phyloP scores from a whole-genome alignment of 1,140 invertebrate species.

The Diploscapter pachys region DNA sequence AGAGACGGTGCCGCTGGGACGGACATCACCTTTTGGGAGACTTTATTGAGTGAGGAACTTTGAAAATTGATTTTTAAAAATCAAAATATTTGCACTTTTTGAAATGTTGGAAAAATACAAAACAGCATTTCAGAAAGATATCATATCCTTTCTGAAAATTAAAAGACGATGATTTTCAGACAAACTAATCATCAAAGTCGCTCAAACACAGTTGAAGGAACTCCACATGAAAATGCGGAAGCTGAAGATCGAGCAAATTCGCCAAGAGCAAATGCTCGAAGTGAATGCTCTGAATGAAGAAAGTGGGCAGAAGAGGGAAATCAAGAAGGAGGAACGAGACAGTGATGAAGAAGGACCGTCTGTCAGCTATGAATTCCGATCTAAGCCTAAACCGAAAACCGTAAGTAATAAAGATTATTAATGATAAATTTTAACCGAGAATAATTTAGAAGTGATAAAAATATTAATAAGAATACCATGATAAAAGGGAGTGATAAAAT shows the following conservation, averaged over 20 bases:
- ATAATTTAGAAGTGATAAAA: too few relatives aligned
- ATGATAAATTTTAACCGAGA: too few relatives aligned
- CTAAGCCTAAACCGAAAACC: too few relatives aligned
- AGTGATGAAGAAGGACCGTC: slow-evolving; percentile 24
- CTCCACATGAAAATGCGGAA: slow-evolving; percentile 85
- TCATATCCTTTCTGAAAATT: too few relatives aligned
- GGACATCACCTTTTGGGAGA: slow-evolving; percentile 95
- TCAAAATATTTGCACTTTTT: not conserved
- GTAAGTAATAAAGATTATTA: too few relatives aligned
- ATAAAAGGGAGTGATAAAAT: too few relatives aligned
- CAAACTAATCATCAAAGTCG: slow-evolving; percentile 91
- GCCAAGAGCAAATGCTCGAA: slow-evolving; percentile 68
- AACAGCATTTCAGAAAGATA: too few relatives aligned
- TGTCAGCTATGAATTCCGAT: too few relatives aligned
- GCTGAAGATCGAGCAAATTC: slow-evolving; percentile 81
- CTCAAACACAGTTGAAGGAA: slow-evolving; percentile 82
- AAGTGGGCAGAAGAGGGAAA: slow-evolving; percentile 36
- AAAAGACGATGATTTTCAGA: slow-evolving; percentile 4
- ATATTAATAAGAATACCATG: too few relatives aligned
- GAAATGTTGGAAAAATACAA: too few relatives aligned
- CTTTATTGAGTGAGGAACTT: slow-evolving; percentile 69
- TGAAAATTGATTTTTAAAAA: not conserved
- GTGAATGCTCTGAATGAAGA: slow-evolving; percentile 47
- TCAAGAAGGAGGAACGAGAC: slow-evolving; percentile 12
- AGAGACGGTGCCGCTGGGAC: slow-evolving; percentile 78